These are phyloP conservation scores for Bombus confusus DNA, from an alignment of 1,140 invertebrate species.

Conservation along the genomic window DNA sequence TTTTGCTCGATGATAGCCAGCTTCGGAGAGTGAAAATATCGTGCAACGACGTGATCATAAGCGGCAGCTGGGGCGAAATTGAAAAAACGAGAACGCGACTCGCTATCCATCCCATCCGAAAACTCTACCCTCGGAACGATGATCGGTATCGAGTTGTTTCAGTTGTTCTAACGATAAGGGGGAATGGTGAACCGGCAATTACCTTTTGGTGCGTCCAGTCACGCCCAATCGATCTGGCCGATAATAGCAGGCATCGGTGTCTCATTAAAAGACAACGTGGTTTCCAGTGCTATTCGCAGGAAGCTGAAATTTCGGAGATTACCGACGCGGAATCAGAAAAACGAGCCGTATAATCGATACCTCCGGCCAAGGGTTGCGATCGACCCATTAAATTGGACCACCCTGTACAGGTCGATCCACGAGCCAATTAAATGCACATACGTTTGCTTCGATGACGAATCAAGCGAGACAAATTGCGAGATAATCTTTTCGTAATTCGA, in stretches of 20 bases:
- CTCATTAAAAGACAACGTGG: constrained; percentile 48
- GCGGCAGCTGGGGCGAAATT: not conserved
- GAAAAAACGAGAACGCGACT: constrained; percentile 7
- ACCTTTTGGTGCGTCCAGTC: constrained; percentile 43
- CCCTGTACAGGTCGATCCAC: constrained; percentile 7
- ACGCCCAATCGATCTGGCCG: constrained; percentile 30
- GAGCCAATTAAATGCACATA: not conserved
- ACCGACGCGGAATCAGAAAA: constrained; percentile 38
- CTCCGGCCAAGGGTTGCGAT: not conserved
- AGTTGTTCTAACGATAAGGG: constrained; percentile 22
- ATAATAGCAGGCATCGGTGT: constrained; percentile 45
- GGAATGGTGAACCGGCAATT: constrained; percentile 34
- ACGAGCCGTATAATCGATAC: constrained; percentile 42
- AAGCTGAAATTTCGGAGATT: constrained; percentile 49
- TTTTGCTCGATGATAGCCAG: not conserved
- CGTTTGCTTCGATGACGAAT: not conserved
- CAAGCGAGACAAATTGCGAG: not conserved
- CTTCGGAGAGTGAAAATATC: not conserved
- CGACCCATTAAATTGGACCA: constrained; percentile 36
- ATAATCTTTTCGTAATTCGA: not conserved
- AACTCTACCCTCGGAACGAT: not conserved
- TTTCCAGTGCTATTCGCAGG: constrained; percentile 29
- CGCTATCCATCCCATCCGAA: not conserved
- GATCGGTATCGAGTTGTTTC: constrained; percentile 26
- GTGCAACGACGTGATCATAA: not conserved